phyloP scores from a whole-genome alignment of 2,797 vertebrate species.

The Typhlichthys subterraneus region DNA sequence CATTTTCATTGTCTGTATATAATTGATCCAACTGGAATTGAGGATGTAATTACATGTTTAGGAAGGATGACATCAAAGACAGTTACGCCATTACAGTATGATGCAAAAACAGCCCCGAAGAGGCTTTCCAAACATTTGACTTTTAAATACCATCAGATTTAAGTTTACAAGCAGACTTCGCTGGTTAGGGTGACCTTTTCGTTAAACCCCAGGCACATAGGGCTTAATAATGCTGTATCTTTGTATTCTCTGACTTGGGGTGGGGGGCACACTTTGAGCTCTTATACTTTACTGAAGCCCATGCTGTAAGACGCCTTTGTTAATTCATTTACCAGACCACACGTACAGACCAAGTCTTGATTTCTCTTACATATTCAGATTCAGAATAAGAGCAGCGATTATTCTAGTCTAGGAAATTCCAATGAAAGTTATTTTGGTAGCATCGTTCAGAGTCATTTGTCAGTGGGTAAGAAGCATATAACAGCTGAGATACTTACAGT shows the following conservation, averaged over 20 bases:
- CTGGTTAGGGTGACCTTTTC: constrained; percentile 77
- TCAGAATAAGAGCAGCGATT: constrained; percentile 15
- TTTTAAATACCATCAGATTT: constrained; percentile 77
- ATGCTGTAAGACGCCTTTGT: constrained; percentile 68
- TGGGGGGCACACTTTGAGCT: constrained; percentile 41
- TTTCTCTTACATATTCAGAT: constrained; percentile 18
- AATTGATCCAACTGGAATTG: constrained; percentile 5
- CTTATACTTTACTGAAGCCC: constrained; percentile 46
- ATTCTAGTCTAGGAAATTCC: constrained; percentile 27
- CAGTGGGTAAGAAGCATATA: too few species aligned
- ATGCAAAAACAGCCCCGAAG: constrained; percentile 16
- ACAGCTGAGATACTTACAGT: too few species aligned
- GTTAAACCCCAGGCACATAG: constrained; percentile 67
- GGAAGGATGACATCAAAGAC: constrained; percentile 23
- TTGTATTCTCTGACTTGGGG: constrained; percentile 66
- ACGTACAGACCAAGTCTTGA: constrained; percentile 46
- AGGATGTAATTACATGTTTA: constrained; percentile 4
- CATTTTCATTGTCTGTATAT: neutral
- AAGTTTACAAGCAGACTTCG: constrained; percentile 65
- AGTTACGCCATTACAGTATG: constrained; percentile 17
- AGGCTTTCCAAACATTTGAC: constrained; percentile 55
- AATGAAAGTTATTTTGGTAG: neutral
- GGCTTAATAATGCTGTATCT: constrained; percentile 68
- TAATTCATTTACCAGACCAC: constrained; percentile 36
- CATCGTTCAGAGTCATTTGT: too few species aligned